These are phyloP conservation scores for Pygoscelis antarcticus DNA, from an alignment of 2,113 vertebrate genomes.

Conservation along the genomic window DNA sequence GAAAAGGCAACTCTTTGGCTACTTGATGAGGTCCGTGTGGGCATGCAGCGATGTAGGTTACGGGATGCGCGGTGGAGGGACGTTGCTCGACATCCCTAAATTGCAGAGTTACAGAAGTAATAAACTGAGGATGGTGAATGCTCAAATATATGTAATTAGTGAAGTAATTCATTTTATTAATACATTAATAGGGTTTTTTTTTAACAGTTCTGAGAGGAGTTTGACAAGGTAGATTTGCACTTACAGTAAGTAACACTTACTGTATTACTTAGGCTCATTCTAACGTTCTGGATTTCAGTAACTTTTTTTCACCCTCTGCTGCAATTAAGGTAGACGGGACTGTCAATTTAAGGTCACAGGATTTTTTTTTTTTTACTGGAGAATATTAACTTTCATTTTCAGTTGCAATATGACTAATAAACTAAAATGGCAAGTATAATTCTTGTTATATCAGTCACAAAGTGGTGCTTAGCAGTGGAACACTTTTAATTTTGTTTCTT, in stretches of 20 bases:
- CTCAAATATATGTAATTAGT: not conserved
- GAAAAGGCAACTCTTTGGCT: conserved; percentile 79
- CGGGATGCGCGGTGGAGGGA: not conserved
- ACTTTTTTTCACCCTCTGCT: not conserved
- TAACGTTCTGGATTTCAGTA: not conserved
- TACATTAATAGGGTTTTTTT: too few species aligned
- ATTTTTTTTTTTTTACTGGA: not conserved
- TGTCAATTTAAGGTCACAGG: not conserved
- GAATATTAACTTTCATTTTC: conserved; percentile 1
- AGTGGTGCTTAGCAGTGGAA: not conserved
- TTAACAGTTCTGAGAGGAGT: not conserved
- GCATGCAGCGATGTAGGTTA: not conserved
- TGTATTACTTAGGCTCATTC: not conserved
- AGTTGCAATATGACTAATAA: not conserved
- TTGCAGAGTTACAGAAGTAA: not conserved
- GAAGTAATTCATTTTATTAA: not conserved
- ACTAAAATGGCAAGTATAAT: not conserved
- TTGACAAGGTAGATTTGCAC: not conserved
- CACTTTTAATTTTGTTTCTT: not conserved
- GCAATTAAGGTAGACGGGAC: not conserved
- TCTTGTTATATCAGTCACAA: not conserved
- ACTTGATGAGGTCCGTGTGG: conserved; percentile 74
- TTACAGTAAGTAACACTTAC: not conserved
- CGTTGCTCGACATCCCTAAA: not conserved
- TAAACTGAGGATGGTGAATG: not conserved